Conservation (phyloP, 2,797 vertebrate genomes). For the Poecilia velifera region DNA sequence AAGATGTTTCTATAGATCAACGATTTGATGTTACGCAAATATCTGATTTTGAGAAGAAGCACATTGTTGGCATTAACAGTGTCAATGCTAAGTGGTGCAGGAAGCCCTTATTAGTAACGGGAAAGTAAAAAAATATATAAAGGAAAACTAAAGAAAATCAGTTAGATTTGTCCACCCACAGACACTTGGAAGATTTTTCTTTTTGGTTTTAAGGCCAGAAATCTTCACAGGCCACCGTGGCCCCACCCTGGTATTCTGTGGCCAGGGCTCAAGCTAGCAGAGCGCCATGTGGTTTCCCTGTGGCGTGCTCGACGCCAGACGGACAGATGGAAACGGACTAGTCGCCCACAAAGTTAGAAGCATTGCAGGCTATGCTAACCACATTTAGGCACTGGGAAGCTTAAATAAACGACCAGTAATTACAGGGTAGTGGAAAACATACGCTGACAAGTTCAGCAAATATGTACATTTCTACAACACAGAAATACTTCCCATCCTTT, state of each 20-base stretch:
- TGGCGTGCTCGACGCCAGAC: conserved; percentile 75
- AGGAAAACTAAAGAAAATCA: not conserved
- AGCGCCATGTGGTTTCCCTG: conserved; percentile 72
- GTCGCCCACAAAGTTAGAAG: conserved; percentile 69
- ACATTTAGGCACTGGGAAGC: conserved; percentile 68
- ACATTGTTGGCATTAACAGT: not conserved
- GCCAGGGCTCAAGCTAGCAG: conserved; percentile 52
- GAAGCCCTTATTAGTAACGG: not conserved
- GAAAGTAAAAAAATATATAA: not conserved
- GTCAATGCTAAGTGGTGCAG: not conserved
- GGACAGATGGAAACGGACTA: conserved; percentile 75
- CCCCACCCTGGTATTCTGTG: conserved; percentile 79
- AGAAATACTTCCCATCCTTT: conserved; percentile 18
- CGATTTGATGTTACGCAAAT: not conserved
- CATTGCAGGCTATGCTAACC: conserved; percentile 67
- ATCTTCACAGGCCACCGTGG: conserved; percentile 47
- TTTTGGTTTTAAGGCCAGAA: conserved; percentile 23
- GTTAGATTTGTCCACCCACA: conserved; percentile 23
- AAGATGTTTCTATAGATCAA: not conserved
- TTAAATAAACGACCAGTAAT: conserved; percentile 76
- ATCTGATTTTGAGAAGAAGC: not conserved
- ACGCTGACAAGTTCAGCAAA: conserved; percentile 60
- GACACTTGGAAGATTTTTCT: conserved; percentile 28
- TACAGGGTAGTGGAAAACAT: conserved; percentile 65
- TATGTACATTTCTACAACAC: conserved; percentile 45